Evolutionary conservation across 2,113 vertebrate genomes (phyloP).

Genomic region (Eulacestoma nigropectus): DNA sequence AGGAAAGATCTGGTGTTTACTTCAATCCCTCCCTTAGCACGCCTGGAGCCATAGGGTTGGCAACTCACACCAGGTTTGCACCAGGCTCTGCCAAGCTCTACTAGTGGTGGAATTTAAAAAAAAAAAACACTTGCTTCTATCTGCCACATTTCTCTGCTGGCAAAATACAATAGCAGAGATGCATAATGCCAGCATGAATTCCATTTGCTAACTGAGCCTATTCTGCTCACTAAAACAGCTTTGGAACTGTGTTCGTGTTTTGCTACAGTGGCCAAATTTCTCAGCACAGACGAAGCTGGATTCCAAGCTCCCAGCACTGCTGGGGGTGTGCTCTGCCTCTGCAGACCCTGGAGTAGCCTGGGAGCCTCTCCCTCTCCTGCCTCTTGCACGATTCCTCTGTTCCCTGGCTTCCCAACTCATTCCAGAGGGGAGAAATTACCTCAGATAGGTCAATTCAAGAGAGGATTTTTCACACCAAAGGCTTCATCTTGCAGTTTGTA

Average conservation of each 20-base stretch:
- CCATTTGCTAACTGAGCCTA: not conserved
- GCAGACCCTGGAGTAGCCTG: not conserved
- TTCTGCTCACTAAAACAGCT: not conserved
- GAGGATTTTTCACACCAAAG: not conserved
- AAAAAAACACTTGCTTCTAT: not conserved
- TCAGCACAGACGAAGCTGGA: not conserved
- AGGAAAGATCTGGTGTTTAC: not conserved
- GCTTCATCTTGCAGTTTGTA: not conserved
- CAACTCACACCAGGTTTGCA: not conserved
- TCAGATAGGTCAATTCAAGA: not conserved
- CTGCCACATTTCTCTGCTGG: not conserved
- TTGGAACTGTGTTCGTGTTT: not conserved
- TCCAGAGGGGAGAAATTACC: not conserved
- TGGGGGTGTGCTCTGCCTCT: not conserved
- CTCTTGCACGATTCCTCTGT: not conserved
- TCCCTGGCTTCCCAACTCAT: fast-evolving
- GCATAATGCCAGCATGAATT: not conserved
- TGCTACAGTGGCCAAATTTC: not conserved
- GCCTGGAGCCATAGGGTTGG: not conserved
- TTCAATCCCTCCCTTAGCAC: not conserved
- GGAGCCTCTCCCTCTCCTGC: not conserved
- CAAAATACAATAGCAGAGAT: not conserved
- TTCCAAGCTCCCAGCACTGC: not conserved
- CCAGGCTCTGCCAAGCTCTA: not conserved
- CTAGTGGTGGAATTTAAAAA: not conserved